Conservation (phyloP, 2,888 invertebrate genomes). For the Biston betularia region DNA sequence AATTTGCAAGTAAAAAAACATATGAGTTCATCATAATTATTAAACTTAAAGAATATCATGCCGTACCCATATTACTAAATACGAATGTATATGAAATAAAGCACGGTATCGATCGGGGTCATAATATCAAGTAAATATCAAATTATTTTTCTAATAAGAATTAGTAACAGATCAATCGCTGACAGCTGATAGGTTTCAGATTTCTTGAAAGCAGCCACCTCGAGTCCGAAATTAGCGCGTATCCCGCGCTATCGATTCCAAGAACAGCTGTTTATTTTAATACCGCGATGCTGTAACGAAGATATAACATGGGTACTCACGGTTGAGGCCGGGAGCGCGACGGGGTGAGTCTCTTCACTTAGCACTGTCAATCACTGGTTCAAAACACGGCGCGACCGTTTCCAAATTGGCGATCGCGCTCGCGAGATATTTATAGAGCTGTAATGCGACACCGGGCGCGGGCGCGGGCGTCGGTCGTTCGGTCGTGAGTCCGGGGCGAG, state of each 20-base stretch:
- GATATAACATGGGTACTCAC: conserved; percentile 68
- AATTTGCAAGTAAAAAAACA: conserved; percentile 10
- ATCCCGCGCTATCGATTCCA: conserved; percentile 73
- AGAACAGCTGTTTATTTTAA: conserved; percentile 83
- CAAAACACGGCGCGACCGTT: conserved; percentile 83
- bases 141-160: conserved; percentile 28
- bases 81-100: conserved; percentile 3
- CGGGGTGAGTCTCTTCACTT: conserved; percentile 77
- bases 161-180: conserved; percentile 11
- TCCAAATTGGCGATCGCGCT: conserved; percentile 85
- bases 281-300: conserved; percentile 69
- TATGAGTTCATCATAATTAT: conserved; percentile 1
- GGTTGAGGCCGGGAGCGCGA: conserved; percentile 62
- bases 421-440: conserved; percentile 83
- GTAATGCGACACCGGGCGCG: conserved; percentile 84
- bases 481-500: conserved; percentile 72
- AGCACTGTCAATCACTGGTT: conserved; percentile 85
- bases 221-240: conserved; percentile 77
- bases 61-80: neutral
- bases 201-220: conserved; percentile 62
- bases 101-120: conserved; percentile 26
- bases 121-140: neutral
- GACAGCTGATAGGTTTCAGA: conserved; percentile 47
- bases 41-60: too few species aligned
- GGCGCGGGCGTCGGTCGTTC: conserved; percentile 77